phyloP scores from a whole-genome alignment of 2,888 invertebrate genomes.

The Cacoxenus indagator region DNA sequence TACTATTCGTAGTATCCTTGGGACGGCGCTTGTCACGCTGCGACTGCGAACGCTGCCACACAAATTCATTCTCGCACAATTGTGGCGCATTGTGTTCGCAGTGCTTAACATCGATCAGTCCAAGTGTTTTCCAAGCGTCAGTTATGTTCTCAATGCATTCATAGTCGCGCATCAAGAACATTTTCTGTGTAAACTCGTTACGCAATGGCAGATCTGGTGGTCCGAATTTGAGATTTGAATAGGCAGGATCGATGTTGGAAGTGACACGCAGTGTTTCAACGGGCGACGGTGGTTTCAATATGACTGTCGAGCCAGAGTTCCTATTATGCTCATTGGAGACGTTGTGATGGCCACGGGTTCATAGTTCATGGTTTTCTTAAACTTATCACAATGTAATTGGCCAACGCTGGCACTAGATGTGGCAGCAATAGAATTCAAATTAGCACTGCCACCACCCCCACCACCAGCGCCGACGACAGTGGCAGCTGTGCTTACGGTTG shows the following conservation, averaged over 20 bases:
- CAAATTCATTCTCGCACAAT: conserved; percentile 47
- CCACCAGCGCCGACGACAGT: background rate
- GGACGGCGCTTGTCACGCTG: conserved; percentile 70
- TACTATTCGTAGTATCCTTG: conserved; percentile 33
- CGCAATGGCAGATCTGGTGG: conserved; percentile 63
- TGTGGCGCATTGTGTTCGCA: conserved; percentile 72
- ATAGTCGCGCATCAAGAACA: conserved; percentile 72
- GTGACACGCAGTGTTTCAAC: conserved; percentile 36
- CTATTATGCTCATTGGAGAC: conserved; percentile 59
- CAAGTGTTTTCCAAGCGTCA: conserved; percentile 87
- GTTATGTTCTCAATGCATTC: conserved; percentile 83
- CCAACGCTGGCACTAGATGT: background rate
- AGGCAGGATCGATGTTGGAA: conserved; percentile 7
- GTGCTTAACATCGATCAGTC: conserved; percentile 81
- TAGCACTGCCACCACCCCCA: conserved; percentile 16
- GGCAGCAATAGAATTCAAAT: background rate
- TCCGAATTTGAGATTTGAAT: conserved; percentile 4
- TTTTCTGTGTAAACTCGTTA: conserved; percentile 54
- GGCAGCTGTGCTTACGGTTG: no score
- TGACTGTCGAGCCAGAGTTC: conserved; percentile 60
- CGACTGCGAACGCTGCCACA: conserved; percentile 69
- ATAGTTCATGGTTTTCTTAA: conserved; percentile 67
- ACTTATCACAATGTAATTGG: conserved; percentile 62
- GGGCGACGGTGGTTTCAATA: conserved; percentile 65
- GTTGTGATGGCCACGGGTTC: conserved; percentile 70